Evolutionary conservation across 2,888 invertebrate genomes (phyloP).

Genomic region (Hypselothyrea guttata): DNA sequence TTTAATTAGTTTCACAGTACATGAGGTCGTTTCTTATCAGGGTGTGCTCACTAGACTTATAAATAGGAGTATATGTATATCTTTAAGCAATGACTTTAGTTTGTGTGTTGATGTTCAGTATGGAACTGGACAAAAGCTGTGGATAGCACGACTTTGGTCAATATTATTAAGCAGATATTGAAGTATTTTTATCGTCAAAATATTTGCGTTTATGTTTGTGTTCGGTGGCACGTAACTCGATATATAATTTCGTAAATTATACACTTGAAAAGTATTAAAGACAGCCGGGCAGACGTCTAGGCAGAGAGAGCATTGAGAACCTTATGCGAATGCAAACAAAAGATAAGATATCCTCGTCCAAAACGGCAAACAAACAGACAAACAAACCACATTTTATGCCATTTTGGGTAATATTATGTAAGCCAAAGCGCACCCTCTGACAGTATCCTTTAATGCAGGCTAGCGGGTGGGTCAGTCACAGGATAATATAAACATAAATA

Average conservation of each 20-base stretch:
- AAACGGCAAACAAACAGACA: constrained; percentile 56
- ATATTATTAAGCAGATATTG: constrained; percentile 37
- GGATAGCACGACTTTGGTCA: constrained; percentile 35
- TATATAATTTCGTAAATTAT: constrained; percentile 76
- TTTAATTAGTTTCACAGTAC: constrained; percentile 27
- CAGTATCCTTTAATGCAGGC: constrained; percentile 59
- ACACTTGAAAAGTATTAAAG: constrained; percentile 76
- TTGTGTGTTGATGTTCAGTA: neutral
- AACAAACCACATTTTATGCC: constrained; percentile 40
- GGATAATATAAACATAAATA: neutral
- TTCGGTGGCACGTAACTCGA: constrained; percentile 61
- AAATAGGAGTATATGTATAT: neutral
- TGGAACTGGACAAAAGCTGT: constrained; percentile 9
- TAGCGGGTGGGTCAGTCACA: constrained; percentile 13
- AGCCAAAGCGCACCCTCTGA: constrained; percentile 52
- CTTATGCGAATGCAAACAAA: constrained; percentile 76
- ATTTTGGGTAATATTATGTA: constrained; percentile 71
- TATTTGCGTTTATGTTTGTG: constrained; percentile 18
- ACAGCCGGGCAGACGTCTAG: constrained; percentile 51
- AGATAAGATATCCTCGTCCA: constrained; percentile 79
- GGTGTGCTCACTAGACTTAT: neutral
- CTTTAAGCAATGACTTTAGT: no score
- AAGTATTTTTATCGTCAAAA: constrained; percentile 35
- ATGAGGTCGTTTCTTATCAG: constrained; percentile 35
- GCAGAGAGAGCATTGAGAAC: constrained; percentile 33